phyloP scores from a whole-genome alignment of 2,888 invertebrate genomes.

The Cheilosia grossa region DNA sequence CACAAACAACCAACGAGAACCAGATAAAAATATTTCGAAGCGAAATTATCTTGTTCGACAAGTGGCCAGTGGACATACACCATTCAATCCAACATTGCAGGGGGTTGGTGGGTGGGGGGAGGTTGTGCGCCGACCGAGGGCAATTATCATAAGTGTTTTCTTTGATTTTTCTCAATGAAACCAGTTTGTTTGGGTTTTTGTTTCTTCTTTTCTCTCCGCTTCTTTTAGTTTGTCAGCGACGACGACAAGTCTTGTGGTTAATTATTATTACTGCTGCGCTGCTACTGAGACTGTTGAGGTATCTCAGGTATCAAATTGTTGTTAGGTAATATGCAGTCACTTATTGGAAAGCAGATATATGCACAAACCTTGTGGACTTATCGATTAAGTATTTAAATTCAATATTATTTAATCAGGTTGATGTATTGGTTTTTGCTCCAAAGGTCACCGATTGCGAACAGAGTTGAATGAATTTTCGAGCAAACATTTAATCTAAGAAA shows the following conservation, averaged over 20 bases:
- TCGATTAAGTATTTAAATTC: constrained; percentile 32
- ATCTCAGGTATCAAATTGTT: constrained; percentile 10
- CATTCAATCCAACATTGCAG: neutral
- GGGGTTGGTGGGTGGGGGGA: neutral
- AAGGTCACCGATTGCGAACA: constrained; percentile 16
- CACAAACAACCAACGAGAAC: constrained; percentile 22
- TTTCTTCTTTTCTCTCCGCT: neutral
- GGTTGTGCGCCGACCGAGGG: constrained; percentile 1
- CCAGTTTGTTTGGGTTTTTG: constrained; percentile 19
- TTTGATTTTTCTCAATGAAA: constrained; percentile 66
- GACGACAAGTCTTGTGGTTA: constrained; percentile 29
- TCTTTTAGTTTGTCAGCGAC: constrained; percentile 7
- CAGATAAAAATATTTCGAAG: constrained; percentile 54
- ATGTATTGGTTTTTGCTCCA: neutral
- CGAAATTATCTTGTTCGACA: constrained; percentile 63
- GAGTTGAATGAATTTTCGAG: constrained; percentile 8
- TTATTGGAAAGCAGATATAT: constrained; percentile 18
- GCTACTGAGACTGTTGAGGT: neutral
- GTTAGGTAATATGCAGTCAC: constrained; percentile 28
- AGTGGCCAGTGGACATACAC: constrained; percentile 27
- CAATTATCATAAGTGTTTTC: constrained; percentile 40
- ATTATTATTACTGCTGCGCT: constrained; percentile 15
- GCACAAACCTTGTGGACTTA: constrained; percentile 41
- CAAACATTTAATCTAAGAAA: neutral
- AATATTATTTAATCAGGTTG: constrained; percentile 28